A percentile compares a stretch with the other conserved stretches of the same genome.
phyloP scores from a whole-genome alignment of 2,797 vertebrate species.

The Chelon auratus region DNA sequence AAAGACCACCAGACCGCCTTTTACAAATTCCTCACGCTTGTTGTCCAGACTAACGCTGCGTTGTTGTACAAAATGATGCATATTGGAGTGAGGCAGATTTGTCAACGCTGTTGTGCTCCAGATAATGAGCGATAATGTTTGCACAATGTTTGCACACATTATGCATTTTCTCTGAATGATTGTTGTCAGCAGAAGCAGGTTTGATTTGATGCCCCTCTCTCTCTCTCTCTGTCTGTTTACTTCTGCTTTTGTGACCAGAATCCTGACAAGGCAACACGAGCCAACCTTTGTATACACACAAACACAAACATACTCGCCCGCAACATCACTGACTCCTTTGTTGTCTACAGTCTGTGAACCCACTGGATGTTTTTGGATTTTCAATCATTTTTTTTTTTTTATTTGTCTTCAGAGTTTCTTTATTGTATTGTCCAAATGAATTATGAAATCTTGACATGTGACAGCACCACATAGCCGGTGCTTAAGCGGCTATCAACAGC shows the following conservation, averaged over 20 bases:
- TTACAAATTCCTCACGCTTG: slow-evolving; percentile 34
- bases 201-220: slow-evolving; percentile 43
- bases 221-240: slow-evolving; percentile 55
- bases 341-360: slow-evolving; percentile 38
- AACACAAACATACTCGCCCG: slow-evolving; percentile 15
- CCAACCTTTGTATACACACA: slow-evolving; percentile 18
- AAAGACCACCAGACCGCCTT: slow-evolving; percentile 41
- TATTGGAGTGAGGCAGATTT: slow-evolving; percentile 54
- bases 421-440: slow-evolving; percentile 23
- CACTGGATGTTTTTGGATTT: slow-evolving; percentile 18
- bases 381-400: background rate
- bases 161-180: slow-evolving; percentile 54
- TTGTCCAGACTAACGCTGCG: slow-evolving; percentile 35
- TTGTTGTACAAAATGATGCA: slow-evolving; percentile 33
- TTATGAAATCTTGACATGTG: slow-evolving; percentile 21
- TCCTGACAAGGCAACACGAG: slow-evolving; percentile 53
- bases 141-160: slow-evolving; percentile 57
- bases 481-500: slow-evolving; percentile 29
- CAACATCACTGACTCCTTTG: slow-evolving; percentile 25
- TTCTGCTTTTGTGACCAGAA: slow-evolving; percentile 62
- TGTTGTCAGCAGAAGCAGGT: slow-evolving; percentile 55
- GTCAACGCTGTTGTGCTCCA: slow-evolving; percentile 48
- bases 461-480: slow-evolving; percentile 24
- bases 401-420: slow-evolving; percentile 32
- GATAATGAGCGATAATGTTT: slow-evolving; percentile 59